Conservation (phyloP, 2,888 invertebrate genomes). For the Mycalesis mineus region DNA sequence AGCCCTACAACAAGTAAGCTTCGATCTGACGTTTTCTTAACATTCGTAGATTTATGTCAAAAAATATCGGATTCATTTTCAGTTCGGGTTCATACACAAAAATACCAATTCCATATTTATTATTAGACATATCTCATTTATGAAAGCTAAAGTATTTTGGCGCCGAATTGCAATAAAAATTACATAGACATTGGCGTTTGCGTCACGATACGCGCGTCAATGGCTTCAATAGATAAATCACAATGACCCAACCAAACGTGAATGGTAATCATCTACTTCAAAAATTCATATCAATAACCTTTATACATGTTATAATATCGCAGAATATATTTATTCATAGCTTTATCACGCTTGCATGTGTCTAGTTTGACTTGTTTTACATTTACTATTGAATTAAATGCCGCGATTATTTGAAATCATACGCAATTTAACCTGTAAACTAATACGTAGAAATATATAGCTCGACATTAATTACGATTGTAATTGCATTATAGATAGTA, state of each 20-base stretch:
- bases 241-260: constrained; percentile 1
- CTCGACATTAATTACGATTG: too few species aligned
- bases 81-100: too few species aligned
- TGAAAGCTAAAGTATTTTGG: not conserved
- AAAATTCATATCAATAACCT: not conserved
- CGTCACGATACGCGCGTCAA: constrained; percentile 1
- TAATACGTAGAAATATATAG: not conserved
- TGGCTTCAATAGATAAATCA: not conserved
- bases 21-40: too few species aligned
- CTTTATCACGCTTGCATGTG: too few species aligned
- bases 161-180: not conserved
- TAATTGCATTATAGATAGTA: too few species aligned
- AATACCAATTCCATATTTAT: too few species aligned
- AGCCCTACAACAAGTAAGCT: too few species aligned
- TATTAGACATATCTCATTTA: not conserved
- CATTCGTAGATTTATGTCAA: too few species aligned
- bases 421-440: not conserved
- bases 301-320: not conserved
- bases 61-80: too few species aligned
- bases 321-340: not conserved
- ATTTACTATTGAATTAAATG: not conserved
- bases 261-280: not conserved
- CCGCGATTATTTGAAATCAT: not conserved
- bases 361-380: not conserved
- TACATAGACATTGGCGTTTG: not conserved